These are phyloP conservation scores for Leptopilina syphax DNA, from an alignment of 2,888 invertebrate species.

Conservation along the genomic window DNA sequence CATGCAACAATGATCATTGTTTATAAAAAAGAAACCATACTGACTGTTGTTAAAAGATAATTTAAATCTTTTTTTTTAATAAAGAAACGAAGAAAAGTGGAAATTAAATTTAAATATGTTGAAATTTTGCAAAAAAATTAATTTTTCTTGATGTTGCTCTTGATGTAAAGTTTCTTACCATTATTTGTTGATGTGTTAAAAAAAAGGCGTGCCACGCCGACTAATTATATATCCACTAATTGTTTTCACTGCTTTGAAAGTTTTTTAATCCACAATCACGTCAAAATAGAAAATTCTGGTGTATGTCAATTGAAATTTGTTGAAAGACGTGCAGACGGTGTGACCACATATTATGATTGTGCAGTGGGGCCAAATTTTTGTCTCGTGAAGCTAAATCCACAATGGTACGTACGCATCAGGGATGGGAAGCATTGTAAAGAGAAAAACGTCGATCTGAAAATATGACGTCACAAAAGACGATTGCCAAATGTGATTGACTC, in stretches of 20 bases:
- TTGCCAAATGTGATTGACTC: no score
- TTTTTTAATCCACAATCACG: conserved; percentile 29
- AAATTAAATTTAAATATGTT: background rate
- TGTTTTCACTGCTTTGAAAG: conserved; percentile 14
- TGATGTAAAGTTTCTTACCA: conserved; percentile 18
- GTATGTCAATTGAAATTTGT: conserved; percentile 2
- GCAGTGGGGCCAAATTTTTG: no score
- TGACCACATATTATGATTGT: background rate
- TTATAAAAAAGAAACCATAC: no score
- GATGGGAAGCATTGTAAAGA: no score
- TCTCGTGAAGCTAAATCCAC: no score
- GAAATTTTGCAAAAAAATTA: background rate
- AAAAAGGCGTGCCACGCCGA: conserved; percentile 32
- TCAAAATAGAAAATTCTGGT: conserved; percentile 30
- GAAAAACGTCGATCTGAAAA: no score
- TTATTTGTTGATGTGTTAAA: background rate
- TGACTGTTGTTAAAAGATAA: no score
- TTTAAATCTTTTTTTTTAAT: no score
- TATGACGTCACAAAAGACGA: no score
- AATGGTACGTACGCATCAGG: no score
- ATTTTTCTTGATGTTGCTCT: background rate
- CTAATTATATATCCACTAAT: background rate
- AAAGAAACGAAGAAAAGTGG: background rate
- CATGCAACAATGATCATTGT: no score
- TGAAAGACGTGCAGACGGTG: background rate